These are phyloP conservation scores for Plebejus anna DNA, from an alignment of 2,888 invertebrate genomes.

Conservation along the genomic window DNA sequence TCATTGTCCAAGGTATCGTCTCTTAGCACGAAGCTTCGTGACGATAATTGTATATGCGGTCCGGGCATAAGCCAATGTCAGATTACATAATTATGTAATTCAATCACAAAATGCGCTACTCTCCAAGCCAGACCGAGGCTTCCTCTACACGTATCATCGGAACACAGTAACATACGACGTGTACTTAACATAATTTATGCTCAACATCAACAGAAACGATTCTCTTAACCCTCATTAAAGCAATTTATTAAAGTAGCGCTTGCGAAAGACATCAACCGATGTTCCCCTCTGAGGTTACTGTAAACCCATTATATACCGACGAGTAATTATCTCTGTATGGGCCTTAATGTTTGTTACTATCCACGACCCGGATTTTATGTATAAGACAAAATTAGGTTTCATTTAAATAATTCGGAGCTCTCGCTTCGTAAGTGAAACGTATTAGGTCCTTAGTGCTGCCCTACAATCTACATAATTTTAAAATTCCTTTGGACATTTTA, in stretches of 20 bases:
- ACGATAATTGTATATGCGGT: too few relatives aligned
- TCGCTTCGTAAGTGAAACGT: background rate
- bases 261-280: slow-evolving; percentile 44
- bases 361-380: slow-evolving; percentile 44
- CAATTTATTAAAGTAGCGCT: slow-evolving; percentile 43
- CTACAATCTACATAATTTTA: background rate
- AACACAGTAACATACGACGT: background rate
- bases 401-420: slow-evolving; percentile 14
- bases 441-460: background rate
- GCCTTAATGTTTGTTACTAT: slow-evolving; percentile 57
- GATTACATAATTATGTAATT: background rate
- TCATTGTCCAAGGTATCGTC: too few relatives aligned
- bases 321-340: slow-evolving; percentile 60
- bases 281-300: slow-evolving; percentile 43
- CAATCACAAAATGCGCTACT: background rate
- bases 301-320: slow-evolving; percentile 45
- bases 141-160: background rate
- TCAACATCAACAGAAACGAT: slow-evolving; percentile 27
- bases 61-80: background rate
- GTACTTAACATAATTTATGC: slow-evolving; percentile 27
- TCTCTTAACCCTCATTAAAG: slow-evolving; percentile 40
- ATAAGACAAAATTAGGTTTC: slow-evolving; percentile 9
- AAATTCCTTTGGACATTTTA: background rate
- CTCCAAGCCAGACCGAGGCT: background rate
- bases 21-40: too few relatives aligned